Evolutionary conservation across 2,113 vertebrate species (phyloP).

Genomic region (Peromyscus polionotus): DNA sequence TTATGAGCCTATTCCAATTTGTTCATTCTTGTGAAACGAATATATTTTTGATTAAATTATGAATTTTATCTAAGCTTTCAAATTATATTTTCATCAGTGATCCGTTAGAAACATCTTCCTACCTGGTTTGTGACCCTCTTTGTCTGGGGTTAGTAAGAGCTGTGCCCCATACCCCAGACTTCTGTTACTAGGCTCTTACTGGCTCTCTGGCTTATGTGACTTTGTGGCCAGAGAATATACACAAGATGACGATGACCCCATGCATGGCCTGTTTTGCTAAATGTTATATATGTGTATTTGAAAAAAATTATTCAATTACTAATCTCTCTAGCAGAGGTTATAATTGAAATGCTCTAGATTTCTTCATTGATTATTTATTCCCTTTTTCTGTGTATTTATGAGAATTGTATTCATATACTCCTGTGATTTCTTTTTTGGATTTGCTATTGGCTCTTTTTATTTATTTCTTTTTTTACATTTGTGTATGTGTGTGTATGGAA

Average conservation of each 20-base stretch:
- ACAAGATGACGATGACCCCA: background rate
- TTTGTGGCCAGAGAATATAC: background rate
- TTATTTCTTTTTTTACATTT: background rate
- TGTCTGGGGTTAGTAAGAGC: background rate
- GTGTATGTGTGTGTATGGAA: background rate
- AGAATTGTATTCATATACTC: background rate
- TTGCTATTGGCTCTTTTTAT: background rate
- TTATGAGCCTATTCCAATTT: background rate
- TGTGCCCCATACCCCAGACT: background rate
- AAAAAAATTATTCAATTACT: slow-evolving; percentile 21
- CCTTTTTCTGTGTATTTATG: background rate
- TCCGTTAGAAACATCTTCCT: background rate
- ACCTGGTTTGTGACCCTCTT: background rate
- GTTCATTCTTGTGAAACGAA: background rate
- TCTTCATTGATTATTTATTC: background rate
- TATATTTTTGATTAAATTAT: background rate
- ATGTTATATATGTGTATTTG: background rate
- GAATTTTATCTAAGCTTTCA: background rate
- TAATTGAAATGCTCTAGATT: background rate
- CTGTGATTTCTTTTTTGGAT: background rate
- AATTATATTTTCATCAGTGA: slow-evolving; percentile 11
- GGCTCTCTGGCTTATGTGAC: background rate
- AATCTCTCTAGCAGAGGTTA: slow-evolving; percentile 16
- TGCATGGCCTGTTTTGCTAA: background rate
- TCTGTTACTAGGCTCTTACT: background rate